Conservation (phyloP, 2,113 vertebrate species). For the Lycocorax pyrrhopterus region DNA sequence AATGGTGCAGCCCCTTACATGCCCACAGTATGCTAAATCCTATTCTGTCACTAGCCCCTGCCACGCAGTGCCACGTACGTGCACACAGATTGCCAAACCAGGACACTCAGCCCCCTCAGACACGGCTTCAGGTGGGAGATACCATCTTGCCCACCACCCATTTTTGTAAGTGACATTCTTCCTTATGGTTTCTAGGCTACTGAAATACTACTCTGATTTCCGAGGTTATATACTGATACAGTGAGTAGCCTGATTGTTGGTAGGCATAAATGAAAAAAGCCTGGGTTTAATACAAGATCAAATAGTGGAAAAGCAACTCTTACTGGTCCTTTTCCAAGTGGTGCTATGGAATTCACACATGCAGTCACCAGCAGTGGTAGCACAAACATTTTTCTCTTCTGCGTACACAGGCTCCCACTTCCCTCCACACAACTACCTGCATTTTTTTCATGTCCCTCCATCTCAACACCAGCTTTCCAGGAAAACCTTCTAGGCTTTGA, state of each 20-base stretch:
- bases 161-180: not conserved
- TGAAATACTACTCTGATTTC: not conserved
- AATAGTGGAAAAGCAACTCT: not conserved
- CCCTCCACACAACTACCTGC: not conserved
- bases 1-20: not conserved
- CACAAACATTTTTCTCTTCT: not conserved
- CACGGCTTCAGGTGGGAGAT: not conserved
- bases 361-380: not conserved
- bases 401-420: not conserved
- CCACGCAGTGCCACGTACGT: fast-evolving
- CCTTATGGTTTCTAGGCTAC: not conserved
- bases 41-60: not conserved
- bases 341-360: fast-evolving
- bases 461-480: not conserved
- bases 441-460: not conserved
- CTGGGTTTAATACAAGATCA: not conserved
- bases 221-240: not conserved
- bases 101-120: not conserved
- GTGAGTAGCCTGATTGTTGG: not conserved
- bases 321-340: not conserved
- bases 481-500: not conserved
- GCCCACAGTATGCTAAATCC: not conserved
- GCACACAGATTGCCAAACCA: not conserved
- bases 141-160: not conserved
- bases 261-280: not conserved